These are phyloP conservation scores for Anabacerthia variegaticeps DNA, from an alignment of 2,797 vertebrate genomes.

Conservation along the genomic window DNA sequence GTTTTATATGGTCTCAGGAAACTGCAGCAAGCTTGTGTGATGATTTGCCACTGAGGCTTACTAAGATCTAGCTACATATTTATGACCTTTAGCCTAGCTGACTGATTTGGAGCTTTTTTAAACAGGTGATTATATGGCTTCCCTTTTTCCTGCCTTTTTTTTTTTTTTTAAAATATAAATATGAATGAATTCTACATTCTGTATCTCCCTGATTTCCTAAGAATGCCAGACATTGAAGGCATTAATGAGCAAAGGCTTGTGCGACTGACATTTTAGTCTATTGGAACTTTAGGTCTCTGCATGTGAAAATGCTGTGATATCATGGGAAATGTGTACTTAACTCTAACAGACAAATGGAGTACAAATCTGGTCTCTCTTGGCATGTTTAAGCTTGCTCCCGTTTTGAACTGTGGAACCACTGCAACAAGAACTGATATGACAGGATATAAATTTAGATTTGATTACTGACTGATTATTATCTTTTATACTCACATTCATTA, in stretches of 20 bases:
- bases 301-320: neutral
- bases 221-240: constrained; percentile 1
- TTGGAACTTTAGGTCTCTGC: neutral
- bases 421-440: neutral
- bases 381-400: neutral
- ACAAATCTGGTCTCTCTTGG: neutral
- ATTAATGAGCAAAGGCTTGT: constrained; percentile 28
- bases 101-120: neutral
- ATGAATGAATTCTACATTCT: constrained; percentile 1
- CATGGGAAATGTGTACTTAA: neutral
- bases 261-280: neutral
- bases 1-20: neutral
- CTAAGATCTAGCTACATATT: neutral
- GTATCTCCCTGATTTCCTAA: neutral
- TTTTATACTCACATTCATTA: neutral
- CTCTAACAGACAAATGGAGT: neutral
- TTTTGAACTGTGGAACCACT: neutral
- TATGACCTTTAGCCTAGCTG: neutral
- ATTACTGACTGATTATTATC: neutral
- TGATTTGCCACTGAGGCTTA: neutral
- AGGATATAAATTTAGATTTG: neutral
- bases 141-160: neutral
- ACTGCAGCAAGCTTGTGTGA: neutral
- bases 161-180: neutral
- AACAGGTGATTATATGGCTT: neutral